A percentile compares a stretch with the other conserved stretches of the same genome.
Evolutionary conservation across 1,140 invertebrate genomes (phyloP).

Genomic region (Kradibia gibbosae): DNA sequence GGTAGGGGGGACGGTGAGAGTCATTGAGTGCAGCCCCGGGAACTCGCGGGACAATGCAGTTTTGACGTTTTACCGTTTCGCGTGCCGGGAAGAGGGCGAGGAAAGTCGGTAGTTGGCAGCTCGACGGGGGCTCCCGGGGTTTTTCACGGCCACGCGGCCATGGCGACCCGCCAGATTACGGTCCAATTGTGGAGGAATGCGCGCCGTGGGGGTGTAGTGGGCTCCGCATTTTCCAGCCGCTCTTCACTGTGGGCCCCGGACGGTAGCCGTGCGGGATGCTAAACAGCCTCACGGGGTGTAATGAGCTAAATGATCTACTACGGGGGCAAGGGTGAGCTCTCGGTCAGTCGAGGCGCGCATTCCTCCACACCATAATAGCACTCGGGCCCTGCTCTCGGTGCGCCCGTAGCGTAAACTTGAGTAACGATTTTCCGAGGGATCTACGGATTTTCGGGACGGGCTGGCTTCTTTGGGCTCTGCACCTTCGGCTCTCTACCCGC

Average conservation of each 20-base stretch:
- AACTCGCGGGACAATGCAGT: constrained; percentile 51
- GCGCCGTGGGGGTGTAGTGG: constrained; percentile 14
- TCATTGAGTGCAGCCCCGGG: not conserved
- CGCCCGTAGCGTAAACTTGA: not conserved
- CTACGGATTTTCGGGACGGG: not conserved
- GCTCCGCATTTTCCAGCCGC: not conserved
- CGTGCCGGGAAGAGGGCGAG: constrained; percentile 41
- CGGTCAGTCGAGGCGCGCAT: not conserved
- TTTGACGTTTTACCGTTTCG: constrained; percentile 27
- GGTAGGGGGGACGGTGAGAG: too few relatives aligned
- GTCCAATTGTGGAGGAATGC: constrained; percentile 54
- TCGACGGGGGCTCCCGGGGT: constrained; percentile 51
- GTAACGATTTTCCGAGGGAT: not conserved
- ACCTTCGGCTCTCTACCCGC: too few relatives aligned
- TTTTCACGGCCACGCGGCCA: constrained; percentile 34
- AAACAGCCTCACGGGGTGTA: constrained; percentile 28
- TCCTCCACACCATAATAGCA: too few relatives aligned
- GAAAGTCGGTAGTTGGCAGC: constrained; percentile 52
- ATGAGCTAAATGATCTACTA: constrained; percentile 46
- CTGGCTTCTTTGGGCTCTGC: too few relatives aligned
- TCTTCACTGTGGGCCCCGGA: not conserved
- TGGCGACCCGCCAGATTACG: constrained; percentile 56
- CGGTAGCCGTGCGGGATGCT: constrained; percentile 19
- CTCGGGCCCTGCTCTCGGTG: not conserved
- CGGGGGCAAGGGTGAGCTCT: not conserved